phyloP scores from a whole-genome alignment of 2,113 vertebrate species.

The Nipponia nippon region DNA sequence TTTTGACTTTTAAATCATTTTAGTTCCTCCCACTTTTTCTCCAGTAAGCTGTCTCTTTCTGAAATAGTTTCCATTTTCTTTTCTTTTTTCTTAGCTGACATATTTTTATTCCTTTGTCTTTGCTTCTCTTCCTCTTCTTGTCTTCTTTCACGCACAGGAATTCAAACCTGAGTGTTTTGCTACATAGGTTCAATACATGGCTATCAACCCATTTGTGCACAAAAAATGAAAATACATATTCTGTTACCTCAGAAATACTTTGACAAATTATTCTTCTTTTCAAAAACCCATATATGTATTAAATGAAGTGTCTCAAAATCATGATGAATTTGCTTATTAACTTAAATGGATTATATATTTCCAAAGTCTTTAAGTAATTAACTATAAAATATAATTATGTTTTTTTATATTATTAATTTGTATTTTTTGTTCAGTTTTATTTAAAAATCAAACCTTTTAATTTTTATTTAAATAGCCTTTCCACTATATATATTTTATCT shows the following conservation, averaged over 20 bases:
- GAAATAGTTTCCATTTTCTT: neutral
- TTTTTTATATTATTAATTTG: neutral
- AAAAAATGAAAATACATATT: neutral
- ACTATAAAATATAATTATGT: neutral
- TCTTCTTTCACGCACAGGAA: neutral
- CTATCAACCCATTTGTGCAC: neutral
- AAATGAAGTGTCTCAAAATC: neutral
- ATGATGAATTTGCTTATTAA: neutral
- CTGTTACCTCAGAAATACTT: neutral
- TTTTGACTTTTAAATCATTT: neutral
- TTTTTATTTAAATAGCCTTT: neutral
- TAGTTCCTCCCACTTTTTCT: neutral
- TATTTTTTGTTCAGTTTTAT: neutral
- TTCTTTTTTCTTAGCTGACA: neutral
- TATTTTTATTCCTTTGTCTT: neutral
- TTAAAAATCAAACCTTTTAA: neutral
- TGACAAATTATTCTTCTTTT: neutral
- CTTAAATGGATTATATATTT: neutral
- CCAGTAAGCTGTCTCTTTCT: neutral
- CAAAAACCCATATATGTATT: neutral
- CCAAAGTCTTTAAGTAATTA: neutral
- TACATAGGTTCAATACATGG: neutral
- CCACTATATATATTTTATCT: neutral
- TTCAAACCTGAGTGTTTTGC: neutral
- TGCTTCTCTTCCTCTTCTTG: neutral